Evolutionary conservation across 2,888 invertebrate species (phyloP).

Genomic region (Erebia palarica): DNA sequence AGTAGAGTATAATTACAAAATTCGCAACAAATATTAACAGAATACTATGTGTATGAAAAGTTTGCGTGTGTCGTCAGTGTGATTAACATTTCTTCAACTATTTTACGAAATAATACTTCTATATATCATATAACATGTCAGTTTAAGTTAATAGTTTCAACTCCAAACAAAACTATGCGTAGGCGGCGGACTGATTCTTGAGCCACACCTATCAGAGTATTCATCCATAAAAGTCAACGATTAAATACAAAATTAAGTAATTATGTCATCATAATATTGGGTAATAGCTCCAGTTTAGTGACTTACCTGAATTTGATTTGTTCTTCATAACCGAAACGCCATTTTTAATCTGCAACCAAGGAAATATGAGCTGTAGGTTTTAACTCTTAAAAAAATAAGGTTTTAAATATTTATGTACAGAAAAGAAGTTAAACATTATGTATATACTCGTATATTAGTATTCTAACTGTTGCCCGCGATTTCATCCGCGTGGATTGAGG

Average conservation of each 20-base stretch:
- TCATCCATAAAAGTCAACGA: constrained; percentile 62
- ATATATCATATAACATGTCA: constrained; percentile 63
- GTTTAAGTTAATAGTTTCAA: constrained; percentile 64
- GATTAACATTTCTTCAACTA: neutral
- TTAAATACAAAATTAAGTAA: constrained; percentile 58
- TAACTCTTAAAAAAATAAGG: neutral
- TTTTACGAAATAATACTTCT: constrained; percentile 25
- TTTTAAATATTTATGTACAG: neutral
- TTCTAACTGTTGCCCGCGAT: too few species aligned
- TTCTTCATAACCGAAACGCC: constrained; percentile 70
- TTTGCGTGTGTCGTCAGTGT: neutral
- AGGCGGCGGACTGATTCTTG: constrained; percentile 60
- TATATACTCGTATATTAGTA: too few species aligned
- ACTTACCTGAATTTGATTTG: constrained; percentile 69
- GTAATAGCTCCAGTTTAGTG: constrained; percentile 57
- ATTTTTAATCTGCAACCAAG: constrained; percentile 69
- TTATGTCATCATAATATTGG: constrained; percentile 55
- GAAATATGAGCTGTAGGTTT: constrained; percentile 33
- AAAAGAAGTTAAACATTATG: too few species aligned
- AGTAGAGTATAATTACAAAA: too few species aligned
- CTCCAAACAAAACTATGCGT: constrained; percentile 57
- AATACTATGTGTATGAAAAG: neutral
- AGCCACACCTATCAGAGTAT: constrained; percentile 51
- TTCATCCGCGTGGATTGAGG: too few species aligned
- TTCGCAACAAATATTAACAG: too few species aligned